Evolutionary conservation across 2,113 vertebrate genomes (phyloP), one percentile per base, ranked within the genome.

Genomic region (Hemichromis elongatus): DNA sequence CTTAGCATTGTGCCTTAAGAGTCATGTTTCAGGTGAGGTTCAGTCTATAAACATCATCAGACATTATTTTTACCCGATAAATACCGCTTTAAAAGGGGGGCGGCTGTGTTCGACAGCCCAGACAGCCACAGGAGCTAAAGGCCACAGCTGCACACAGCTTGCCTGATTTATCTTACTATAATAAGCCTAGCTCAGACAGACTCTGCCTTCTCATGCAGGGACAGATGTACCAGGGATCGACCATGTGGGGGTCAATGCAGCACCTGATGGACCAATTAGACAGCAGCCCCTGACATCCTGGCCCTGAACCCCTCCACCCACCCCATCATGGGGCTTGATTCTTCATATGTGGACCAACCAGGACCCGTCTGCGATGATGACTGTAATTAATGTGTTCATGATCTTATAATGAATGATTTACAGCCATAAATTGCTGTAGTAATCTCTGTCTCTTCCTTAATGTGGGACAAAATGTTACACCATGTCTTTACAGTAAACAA

Each of bases 261-360:
- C 85, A 86, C 83, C 86, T 90, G 81, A 86, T 86, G 85, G 90
- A 82, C 92, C 91, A 94, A 94, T 93, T 94, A 93, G 88, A 90
- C 85, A 83, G 63, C 85, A 81, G 73, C 77, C 79, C 89, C 57
- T 80, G 80, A 86, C 90, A 92, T 70, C 24, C 37, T 45, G 57
- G 55, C 83, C 53, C 55, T 28, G 80, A 92, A 82, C 40, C 3
- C 61, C 61, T 5, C 35, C 35, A 66, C 86, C 77, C 87, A 77
- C 47, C 77, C 81, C 77, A 86, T 82, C 57, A 66, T 57, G 47
- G 30, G 77, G 21, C 66, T 26, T 53, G 77, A 83, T 84, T 57
- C n/a, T 45, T 66, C 21, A 87, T 59, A 84, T 86, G 73, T 86
- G 54, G 81, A 63, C 54, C 66, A 80, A 77, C 24, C 77, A 80